Base-by-base conservation (phyloP, 2,888 invertebrate genomes). In the Agrotis segetum region DNA sequence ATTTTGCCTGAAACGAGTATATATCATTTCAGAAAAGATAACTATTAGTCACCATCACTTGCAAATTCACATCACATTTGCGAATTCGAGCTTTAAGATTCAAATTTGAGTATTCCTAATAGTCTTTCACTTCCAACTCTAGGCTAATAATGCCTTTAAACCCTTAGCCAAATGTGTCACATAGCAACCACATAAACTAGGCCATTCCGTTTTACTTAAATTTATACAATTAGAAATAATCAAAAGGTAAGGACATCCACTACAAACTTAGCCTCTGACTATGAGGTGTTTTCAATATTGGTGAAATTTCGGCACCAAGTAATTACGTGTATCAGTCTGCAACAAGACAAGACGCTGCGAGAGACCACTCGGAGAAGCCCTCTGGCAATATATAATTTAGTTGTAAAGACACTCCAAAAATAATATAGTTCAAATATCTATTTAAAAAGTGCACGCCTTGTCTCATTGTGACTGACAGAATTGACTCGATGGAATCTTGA, bases 1-100 rank as follows among this genome's bases (percentile, higher is more conserved):
- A 55, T 71, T 68, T 71, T n/a, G n/a, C 13, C 53, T 71, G 19
- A 72, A 72, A 21, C 17, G 49, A 50, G 24, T n/a, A 53, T 16
- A 24, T 49, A 29, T 71, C 14, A 5, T 34, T 34, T 55, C 55
- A 44, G 44, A 24, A 49, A n/a, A 17, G 47, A 44, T 29, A 52
- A 70, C 29, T 19, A 21, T 40, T 24, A 24, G 46, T 62, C 29
- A 47, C 24, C 40, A 40, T 1, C 40, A 40, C 2, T 40, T 11
- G 40, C 40, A 40, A 11, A 40, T 40, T 11, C 40, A 40, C 40
- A 40, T 40, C 40, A 9, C 40, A 40, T 40, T 40, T 40, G 14
- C 13, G 44, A 49, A 72, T 44, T 50, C 6, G 63, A 63, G n/a
- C 17, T 47, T 17, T 29, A 55, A 68, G 77, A 50, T 68, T 68